Conservation (phyloP, 2,113 vertebrate species). For the Morone saxatilis region DNA sequence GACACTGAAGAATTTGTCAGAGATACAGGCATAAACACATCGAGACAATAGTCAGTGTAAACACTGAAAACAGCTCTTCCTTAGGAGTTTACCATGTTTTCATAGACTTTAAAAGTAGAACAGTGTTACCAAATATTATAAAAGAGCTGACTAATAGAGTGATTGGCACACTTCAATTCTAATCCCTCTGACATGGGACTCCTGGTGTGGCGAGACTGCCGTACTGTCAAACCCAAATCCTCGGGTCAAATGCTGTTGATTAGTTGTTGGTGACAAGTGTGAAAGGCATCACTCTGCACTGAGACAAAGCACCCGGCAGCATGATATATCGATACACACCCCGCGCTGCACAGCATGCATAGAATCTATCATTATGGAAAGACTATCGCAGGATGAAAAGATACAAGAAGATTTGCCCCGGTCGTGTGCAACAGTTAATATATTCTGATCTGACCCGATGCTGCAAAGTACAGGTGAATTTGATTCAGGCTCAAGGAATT, state of each 20-base stretch:
- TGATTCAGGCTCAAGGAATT: not conserved
- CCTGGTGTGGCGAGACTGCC: constrained; percentile 4
- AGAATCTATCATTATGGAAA: constrained; percentile 32
- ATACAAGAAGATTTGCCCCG: constrained; percentile 17
- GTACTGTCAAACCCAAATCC: constrained; percentile 24
- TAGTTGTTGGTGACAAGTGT: constrained; percentile 75
- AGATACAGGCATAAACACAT: not conserved
- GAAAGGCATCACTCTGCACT: constrained; percentile 62
- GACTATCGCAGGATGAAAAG: constrained; percentile 18
- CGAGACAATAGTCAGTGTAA: not conserved
- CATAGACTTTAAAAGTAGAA: constrained; percentile 3
- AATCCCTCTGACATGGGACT: constrained; percentile 23
- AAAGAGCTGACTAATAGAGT: constrained; percentile 28
- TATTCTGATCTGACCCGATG: constrained; percentile 1
- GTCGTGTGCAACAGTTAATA: not conserved
- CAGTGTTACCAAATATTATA: not conserved
- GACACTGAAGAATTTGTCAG: constrained; percentile 1
- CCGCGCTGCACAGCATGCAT: not conserved
- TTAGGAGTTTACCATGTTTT: not conserved
- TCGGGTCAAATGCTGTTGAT: constrained; percentile 60
- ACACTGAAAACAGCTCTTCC: not conserved
- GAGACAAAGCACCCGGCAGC: constrained; percentile 46
- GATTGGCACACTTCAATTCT: constrained; percentile 39
- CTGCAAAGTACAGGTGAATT: constrained; percentile 1
- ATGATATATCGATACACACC: constrained; percentile 38